Evolutionary conservation across 2,113 vertebrate genomes (phyloP).

Genomic region (Ranitomeya imitator): DNA sequence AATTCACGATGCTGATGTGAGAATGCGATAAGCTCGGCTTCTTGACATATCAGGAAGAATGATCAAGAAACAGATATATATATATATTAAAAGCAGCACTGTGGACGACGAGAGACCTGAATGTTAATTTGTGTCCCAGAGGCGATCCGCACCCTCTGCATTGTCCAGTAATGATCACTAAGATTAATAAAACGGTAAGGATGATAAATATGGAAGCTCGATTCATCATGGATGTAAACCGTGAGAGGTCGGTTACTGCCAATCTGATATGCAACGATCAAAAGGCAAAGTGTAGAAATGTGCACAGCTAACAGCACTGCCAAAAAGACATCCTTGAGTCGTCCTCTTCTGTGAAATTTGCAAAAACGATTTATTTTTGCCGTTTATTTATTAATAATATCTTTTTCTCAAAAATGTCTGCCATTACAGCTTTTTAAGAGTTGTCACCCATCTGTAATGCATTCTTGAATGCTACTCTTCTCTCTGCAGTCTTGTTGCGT

Average conservation of each 20-base stretch:
- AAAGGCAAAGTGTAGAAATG: background rate
- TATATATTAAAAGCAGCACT: conserved; percentile 11
- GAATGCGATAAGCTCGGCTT: background rate
- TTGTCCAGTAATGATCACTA: background rate
- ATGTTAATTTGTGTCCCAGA: background rate
- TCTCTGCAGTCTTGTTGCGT: no score
- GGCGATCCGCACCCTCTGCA: background rate
- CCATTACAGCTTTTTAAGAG: no score
- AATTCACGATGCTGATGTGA: background rate
- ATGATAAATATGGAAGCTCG: background rate
- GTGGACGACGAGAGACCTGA: background rate
- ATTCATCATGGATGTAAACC: background rate
- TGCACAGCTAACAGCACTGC: background rate
- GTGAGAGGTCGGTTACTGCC: background rate
- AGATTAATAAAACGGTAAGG: background rate
- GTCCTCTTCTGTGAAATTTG: background rate
- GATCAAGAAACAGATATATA: background rate
- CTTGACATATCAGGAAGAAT: conserved; percentile 1
- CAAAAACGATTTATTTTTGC: no score
- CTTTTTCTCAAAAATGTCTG: no score
- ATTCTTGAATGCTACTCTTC: no score
- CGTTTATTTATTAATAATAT: no score
- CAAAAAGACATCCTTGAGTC: background rate
- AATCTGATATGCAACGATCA: background rate
- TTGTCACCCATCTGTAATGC: no score